These are phyloP conservation scores for Eretmochelys imbricata DNA, from an alignment of 2,113 vertebrate genomes.

Conservation along the genomic window DNA sequence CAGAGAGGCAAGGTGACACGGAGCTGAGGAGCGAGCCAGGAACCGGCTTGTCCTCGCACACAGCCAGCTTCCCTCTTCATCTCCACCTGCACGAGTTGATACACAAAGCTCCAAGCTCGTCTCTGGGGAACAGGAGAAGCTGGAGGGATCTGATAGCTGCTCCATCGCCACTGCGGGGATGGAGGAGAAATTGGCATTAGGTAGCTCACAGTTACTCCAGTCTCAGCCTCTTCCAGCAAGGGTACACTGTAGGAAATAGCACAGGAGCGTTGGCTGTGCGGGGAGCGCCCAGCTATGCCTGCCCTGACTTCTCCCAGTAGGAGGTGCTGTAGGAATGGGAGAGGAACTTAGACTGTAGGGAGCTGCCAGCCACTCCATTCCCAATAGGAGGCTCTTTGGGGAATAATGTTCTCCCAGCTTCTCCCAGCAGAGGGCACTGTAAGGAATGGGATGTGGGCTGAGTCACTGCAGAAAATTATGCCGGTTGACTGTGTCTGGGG, in stretches of 20 bases:
- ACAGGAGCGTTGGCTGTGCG: background rate
- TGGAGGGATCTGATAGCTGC: fast-evolving
- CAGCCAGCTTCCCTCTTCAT: fast-evolving
- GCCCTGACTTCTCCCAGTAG: background rate
- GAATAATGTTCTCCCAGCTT: too few species aligned
- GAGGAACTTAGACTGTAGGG: background rate
- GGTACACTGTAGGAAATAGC: background rate
- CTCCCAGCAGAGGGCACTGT: too few species aligned
- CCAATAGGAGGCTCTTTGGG: background rate
- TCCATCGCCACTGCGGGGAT: fast-evolving
- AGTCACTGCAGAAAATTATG: background rate
- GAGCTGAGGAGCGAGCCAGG: background rate
- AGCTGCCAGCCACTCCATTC: background rate
- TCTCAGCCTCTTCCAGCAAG: background rate
- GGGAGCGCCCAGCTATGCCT: background rate
- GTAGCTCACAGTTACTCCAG: background rate
- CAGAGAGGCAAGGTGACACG: background rate
- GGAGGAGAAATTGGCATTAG: background rate
- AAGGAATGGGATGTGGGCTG: background rate
- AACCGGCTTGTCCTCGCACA: fast-evolving
- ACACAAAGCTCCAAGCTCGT: background rate
- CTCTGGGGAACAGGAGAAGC: background rate
- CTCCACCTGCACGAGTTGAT: background rate
- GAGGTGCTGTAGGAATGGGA: background rate
- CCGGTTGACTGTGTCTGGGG: background rate